These are phyloP conservation scores for Mesorhabditis spiculigera DNA, from an alignment of 2,888 invertebrate species.

Conservation along the genomic window DNA sequence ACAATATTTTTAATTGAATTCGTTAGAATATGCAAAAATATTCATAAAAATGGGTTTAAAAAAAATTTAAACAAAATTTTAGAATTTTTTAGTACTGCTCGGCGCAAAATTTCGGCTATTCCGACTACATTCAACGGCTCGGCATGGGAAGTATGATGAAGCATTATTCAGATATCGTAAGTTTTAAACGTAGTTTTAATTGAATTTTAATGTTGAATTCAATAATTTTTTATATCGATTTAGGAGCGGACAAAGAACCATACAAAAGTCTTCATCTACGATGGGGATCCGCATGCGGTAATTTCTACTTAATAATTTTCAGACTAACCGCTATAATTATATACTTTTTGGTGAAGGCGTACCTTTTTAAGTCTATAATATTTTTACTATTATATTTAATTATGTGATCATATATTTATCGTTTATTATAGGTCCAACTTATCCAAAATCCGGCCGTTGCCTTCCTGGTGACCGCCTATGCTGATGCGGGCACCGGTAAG, in stretches of 20 bases:
- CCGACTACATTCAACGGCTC: slow-evolving; percentile 24
- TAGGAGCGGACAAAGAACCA: slow-evolving; percentile 30
- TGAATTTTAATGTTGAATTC: not conserved
- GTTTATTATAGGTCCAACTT: too few relatives aligned
- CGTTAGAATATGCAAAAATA: too few relatives aligned
- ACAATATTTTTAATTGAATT: too few relatives aligned
- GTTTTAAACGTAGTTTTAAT: not conserved
- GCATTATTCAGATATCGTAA: slow-evolving; percentile 23
- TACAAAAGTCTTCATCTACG: slow-evolving; percentile 29
- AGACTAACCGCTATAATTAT: too few relatives aligned
- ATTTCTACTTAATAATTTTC: slow-evolving; percentile 7
- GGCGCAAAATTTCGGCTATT: slow-evolving; percentile 23
- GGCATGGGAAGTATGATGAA: slow-evolving; percentile 25
- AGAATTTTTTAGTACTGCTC: slow-evolving; percentile 20
- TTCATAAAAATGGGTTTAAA: too few relatives aligned
- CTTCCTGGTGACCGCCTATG: slow-evolving; percentile 30
- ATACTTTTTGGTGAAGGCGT: too few relatives aligned
- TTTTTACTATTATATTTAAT: too few relatives aligned
- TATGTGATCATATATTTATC: too few relatives aligned
- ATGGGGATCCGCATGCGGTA: slow-evolving; percentile 32
- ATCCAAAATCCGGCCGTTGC: slow-evolving; percentile 26
- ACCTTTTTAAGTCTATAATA: too few relatives aligned
- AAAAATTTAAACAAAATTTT: not conserved
- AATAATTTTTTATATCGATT: not conserved
- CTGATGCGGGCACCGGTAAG: slow-evolving; percentile 28